Percentiles rank a stretch among this genome's conserved stretches.
Conservation (phyloP, 2,113 vertebrate species). For the Rhinichthys klamathensis region DNA sequence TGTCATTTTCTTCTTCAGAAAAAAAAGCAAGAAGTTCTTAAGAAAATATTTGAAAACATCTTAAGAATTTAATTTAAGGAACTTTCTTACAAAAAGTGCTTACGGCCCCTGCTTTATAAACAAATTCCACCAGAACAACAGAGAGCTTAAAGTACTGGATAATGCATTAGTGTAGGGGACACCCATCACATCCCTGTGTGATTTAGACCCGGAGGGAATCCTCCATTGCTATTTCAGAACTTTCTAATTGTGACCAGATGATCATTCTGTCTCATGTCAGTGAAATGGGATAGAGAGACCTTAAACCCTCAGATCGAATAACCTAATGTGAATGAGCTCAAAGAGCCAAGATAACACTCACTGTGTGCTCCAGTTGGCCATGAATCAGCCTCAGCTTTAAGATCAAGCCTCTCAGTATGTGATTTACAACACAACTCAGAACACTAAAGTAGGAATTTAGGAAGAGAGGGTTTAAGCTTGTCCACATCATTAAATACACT, state of each 20-base stretch:
- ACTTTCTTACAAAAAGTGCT: not conserved
- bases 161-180: constrained; percentile 11
- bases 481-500: not conserved
- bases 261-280: constrained; percentile 83
- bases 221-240: constrained; percentile 83
- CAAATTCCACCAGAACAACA: constrained; percentile 11
- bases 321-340: constrained; percentile 33
- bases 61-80: no score
- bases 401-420: constrained; percentile 21
- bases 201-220: constrained; percentile 53
- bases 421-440: constrained; percentile 31
- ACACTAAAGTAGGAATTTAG: not conserved
- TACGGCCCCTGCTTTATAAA: not conserved
- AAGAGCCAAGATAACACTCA: constrained; percentile 47
- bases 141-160: not conserved
- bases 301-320: constrained; percentile 48
- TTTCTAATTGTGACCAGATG: constrained; percentile 70
- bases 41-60: not conserved
- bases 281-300: constrained; percentile 55
- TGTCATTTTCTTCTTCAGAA: not conserved
- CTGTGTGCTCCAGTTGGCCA: constrained; percentile 8
- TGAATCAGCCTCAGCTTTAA: constrained; percentile 29
- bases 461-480: constrained; percentile 30
- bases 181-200: constrained; percentile 1
- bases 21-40: not conserved